phyloP scores from a whole-genome alignment of 2,113 vertebrate genomes.

The Tenrec ecaudatus region DNA sequence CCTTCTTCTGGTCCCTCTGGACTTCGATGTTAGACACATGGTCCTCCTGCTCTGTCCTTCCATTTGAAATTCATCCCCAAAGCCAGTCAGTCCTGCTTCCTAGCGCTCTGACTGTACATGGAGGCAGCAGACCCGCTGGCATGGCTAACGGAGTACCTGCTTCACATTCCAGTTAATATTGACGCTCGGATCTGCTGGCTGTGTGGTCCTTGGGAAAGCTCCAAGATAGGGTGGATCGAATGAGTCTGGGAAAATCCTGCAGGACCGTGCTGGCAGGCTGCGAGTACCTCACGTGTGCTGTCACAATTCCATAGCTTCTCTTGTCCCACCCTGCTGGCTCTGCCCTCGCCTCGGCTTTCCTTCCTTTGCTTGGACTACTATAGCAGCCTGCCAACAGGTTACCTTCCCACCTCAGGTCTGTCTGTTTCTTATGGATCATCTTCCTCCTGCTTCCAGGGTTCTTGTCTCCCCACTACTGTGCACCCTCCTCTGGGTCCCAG shows the following conservation, averaged over 20 bases:
- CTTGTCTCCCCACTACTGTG: too few species aligned
- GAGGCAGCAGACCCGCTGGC: not conserved
- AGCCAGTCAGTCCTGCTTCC: rapidly evolving
- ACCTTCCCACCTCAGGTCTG: rapidly evolving
- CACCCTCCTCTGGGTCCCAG: not conserved
- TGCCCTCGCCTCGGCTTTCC: not conserved
- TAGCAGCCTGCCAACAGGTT: not conserved
- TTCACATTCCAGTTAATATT: not conserved
- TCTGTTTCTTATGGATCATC: not conserved
- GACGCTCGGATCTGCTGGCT: not conserved
- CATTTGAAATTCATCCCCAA: too few species aligned
- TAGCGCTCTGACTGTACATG: rapidly evolving
- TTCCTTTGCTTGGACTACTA: not conserved
- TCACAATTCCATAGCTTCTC: rapidly evolving
- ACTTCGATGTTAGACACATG: rapidly evolving
- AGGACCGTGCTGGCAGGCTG: too few species aligned
- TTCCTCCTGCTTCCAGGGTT: not conserved
- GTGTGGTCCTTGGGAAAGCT: not conserved
- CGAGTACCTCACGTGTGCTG: not conserved
- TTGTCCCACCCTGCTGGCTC: not conserved
- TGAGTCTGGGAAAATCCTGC: not conserved
- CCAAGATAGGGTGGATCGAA: too few species aligned
- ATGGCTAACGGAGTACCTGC: not conserved
- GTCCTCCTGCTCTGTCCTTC: rapidly evolving
- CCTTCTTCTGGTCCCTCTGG: not conserved